phyloP scores from a whole-genome alignment of 2,113 vertebrate species.

The Dasyurus viverrinus region DNA sequence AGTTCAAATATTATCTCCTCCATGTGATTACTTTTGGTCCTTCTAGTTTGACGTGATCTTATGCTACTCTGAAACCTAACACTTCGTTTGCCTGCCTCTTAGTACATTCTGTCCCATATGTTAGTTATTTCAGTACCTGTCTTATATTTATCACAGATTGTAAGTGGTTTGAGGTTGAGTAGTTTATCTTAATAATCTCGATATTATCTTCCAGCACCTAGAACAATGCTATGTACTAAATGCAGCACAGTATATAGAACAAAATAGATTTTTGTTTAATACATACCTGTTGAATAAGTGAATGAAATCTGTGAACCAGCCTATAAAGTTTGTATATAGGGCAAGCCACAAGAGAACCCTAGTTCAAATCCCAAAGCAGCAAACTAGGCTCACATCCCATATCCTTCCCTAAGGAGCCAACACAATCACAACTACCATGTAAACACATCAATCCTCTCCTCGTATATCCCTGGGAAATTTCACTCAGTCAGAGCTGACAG shows the following conservation, averaged over 20 bases:
- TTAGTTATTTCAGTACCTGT: background rate
- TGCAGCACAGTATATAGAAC: background rate
- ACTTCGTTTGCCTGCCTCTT: background rate
- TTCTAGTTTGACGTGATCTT: background rate
- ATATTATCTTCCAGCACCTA: background rate
- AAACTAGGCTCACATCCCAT: constrained; percentile 14
- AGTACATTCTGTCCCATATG: background rate
- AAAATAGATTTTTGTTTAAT: background rate
- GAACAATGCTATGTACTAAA: background rate
- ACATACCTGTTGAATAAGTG: background rate
- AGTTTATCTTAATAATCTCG: background rate
- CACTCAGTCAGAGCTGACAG: background rate
- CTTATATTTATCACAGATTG: too few species aligned
- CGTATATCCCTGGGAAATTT: constrained; percentile 10
- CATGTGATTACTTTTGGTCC: background rate
- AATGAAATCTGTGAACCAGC: background rate
- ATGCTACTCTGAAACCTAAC: background rate
- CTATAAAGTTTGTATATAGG: constrained; percentile 3
- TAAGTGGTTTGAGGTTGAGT: background rate
- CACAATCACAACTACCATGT: constrained; percentile 22
- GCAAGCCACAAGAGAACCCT: background rate
- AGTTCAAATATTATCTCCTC: background rate
- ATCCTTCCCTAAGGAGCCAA: constrained; percentile 37
- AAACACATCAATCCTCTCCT: constrained; percentile 35
- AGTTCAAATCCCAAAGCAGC: constrained; percentile 35